Conservation (phyloP, 2,888 invertebrate genomes). For the Apotomis betuletana region DNA sequence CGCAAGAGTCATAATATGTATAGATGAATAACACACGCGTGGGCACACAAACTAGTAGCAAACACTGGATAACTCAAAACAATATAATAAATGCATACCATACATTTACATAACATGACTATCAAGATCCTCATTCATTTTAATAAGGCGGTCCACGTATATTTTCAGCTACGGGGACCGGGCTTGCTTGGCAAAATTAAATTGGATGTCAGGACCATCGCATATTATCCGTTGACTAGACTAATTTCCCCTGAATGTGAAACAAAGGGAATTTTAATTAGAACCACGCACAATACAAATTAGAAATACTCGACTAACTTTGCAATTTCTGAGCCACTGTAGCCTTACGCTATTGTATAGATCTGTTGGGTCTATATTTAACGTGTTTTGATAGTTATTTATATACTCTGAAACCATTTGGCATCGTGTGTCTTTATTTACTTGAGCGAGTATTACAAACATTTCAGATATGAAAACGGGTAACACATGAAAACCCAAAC, state of each 20-base stretch:
- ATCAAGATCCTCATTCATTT: conserved; percentile 41
- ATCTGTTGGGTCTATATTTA: conserved; percentile 6
- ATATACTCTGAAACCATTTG: conserved; percentile 24
- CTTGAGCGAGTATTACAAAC: conserved; percentile 5
- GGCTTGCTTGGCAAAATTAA: conserved; percentile 49
- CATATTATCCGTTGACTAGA: conserved; percentile 35
- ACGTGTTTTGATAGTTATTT: conserved; percentile 16
- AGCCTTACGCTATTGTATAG: conserved; percentile 4
- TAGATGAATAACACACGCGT: too few relatives aligned
- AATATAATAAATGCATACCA: conserved; percentile 21
- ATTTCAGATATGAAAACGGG: neutral
- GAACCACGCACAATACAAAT: conserved; percentile 19
- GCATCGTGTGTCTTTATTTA: conserved; percentile 18
- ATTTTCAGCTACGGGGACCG: conserved; percentile 8
- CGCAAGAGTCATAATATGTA: too few relatives aligned
- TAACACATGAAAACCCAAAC: neutral
- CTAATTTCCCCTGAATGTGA: conserved; percentile 36
- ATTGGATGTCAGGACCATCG: conserved; percentile 49
- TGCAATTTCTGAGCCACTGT: conserved; percentile 3
- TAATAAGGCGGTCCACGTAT: conserved; percentile 33
- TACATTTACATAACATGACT: conserved; percentile 33
- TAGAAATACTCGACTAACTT: conserved; percentile 27
- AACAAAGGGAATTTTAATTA: conserved; percentile 36
- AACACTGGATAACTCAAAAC: neutral
- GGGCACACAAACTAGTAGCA: neutral